Percentiles rank a stretch among this genome's conserved stretches.
Evolutionary conservation across 1,140 invertebrate genomes (phyloP).

Genomic region (Aphaenogaster rudis): DNA sequence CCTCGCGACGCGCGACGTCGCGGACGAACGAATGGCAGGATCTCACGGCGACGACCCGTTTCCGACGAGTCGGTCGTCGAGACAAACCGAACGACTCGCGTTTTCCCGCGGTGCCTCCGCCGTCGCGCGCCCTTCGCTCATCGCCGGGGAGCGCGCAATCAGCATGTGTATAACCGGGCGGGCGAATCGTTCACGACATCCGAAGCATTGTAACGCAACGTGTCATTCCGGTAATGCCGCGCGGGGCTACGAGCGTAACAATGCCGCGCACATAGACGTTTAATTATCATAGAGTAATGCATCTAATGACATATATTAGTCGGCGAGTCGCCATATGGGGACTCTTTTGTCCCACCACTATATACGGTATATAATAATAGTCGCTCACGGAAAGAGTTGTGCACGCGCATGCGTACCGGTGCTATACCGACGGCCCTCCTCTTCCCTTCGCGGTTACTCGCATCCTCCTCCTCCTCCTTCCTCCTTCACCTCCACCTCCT

Average conservation of each 20-base stretch:
- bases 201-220: constrained; percentile 86
- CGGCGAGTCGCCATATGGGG: constrained; percentile 85
- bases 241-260: constrained; percentile 84
- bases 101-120: constrained; percentile 44
- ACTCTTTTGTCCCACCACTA: constrained; percentile 75
- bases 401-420: constrained; percentile 70
- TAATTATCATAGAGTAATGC: constrained; percentile 87
- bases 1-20: background rate
- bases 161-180: constrained; percentile 65
- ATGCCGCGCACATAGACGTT: constrained; percentile 85
- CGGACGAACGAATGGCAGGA: background rate
- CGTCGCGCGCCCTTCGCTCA: constrained; percentile 23
- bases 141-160: constrained; percentile 63
- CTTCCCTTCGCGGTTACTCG: constrained; percentile 82
- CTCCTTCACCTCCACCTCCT: background rate
- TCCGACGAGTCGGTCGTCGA: constrained; percentile 8
- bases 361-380: constrained; percentile 78
- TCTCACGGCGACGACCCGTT: constrained; percentile 7
- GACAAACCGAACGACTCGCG: constrained; percentile 24
- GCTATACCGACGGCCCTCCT: constrained; percentile 70
- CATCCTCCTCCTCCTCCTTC: constrained; percentile 39
- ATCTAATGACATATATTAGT: constrained; percentile 87
- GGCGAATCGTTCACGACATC: constrained; percentile 83
- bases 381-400: constrained; percentile 75
- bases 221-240: constrained; percentile 86